Conservation (phyloP, 1,140 invertebrate species). For the Ostrea edulis region DNA sequence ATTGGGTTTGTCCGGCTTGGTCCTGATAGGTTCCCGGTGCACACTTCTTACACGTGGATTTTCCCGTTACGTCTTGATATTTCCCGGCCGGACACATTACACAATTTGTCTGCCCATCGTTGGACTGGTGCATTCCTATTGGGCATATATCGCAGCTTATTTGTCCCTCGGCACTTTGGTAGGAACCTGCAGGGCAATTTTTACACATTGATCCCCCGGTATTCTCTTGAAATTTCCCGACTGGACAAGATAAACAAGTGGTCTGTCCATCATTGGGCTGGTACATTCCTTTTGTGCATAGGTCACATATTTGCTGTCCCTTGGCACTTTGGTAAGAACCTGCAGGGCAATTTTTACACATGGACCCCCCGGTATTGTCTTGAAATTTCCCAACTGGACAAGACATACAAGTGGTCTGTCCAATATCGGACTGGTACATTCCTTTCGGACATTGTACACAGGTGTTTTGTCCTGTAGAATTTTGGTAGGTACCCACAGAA, state of each 20-base stretch:
- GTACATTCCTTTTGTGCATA: neutral
- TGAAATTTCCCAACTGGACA: neutral
- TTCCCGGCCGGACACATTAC: neutral
- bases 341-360: neutral
- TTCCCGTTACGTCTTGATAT: no score
- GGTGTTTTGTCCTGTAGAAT: neutral
- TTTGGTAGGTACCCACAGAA: conserved; percentile 3
- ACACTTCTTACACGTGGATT: neutral
- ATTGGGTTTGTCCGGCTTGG: neutral
- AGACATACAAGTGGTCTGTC: conserved; percentile 55
- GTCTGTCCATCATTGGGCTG: neutral
- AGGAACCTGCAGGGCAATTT: neutral
- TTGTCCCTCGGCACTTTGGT: neutral
- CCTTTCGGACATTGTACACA: conserved; percentile 65
- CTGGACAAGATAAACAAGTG: neutral
- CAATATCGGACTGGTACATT: conserved; percentile 70
- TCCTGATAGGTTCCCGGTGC: neutral
- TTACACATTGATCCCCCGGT: neutral
- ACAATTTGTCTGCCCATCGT: neutral
- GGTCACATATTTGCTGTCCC: neutral
- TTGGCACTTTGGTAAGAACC: neutral
- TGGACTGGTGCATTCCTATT: neutral
- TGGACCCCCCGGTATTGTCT: neutral
- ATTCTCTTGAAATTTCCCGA: neutral
- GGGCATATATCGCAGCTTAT: neutral